Conservation (phyloP, 1,140 invertebrate genomes). For the Zophobas atratus region DNA sequence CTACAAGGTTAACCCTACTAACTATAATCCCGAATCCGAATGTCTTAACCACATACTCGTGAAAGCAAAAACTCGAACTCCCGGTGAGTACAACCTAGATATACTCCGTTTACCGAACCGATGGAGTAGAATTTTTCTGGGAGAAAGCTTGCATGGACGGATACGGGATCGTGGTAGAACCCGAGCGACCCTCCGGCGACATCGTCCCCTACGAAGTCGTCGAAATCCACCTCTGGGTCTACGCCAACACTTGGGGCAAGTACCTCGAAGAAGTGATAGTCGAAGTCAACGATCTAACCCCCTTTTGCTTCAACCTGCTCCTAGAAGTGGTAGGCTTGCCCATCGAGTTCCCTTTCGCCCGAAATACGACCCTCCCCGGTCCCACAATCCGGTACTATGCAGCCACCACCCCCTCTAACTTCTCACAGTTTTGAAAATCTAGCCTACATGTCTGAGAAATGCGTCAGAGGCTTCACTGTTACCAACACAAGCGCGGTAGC, state of each 20-base stretch:
- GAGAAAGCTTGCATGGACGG: conserved; percentile 6
- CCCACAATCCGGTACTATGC: conserved; percentile 49
- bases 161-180: conserved; percentile 59
- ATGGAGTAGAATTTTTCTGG: conserved; percentile 11
- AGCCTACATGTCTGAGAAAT: conserved; percentile 48
- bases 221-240: conserved; percentile 65
- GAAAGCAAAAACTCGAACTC: conserved; percentile 2
- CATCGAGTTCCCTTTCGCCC: conserved; percentile 63
- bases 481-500: conserved; percentile 55
- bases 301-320: conserved; percentile 63
- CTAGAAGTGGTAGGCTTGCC: conserved; percentile 66
- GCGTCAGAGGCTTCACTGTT: conserved; percentile 53
- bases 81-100: background rate
- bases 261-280: conserved; percentile 68
- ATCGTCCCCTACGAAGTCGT: conserved; percentile 50
- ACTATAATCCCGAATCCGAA: conserved; percentile 47
- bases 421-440: conserved; percentile 56
- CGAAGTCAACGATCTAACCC: conserved; percentile 63
- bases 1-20: conserved; percentile 50
- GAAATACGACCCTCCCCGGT: conserved; percentile 53
- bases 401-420: background rate
- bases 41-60: conserved; percentile 3
- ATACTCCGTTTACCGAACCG: no score
- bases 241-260: conserved; percentile 67
- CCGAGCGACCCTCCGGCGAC: conserved; percentile 38